These are phyloP conservation scores for Leptinotarsa undecemlineata DNA, from an alignment of 1,140 invertebrate species.

Conservation along the genomic window DNA sequence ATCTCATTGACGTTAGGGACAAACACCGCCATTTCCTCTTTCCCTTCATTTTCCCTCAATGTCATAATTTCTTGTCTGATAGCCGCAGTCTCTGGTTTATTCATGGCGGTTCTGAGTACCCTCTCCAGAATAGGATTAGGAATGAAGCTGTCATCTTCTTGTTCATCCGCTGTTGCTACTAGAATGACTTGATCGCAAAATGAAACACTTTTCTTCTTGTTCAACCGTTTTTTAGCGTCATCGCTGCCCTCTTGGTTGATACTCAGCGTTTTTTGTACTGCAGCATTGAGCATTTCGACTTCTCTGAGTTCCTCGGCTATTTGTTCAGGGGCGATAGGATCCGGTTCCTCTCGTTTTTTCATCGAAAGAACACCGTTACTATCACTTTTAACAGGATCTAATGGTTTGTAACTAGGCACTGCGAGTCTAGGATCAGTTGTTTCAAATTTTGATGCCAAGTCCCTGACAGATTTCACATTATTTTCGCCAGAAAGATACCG, in stretches of 20 bases:
- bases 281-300: conserved; percentile 59
- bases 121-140: conserved; percentile 88
- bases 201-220: conserved; percentile 90
- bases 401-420: no score
- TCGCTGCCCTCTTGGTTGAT: conserved; percentile 15
- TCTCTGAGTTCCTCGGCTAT: conserved; percentile 61
- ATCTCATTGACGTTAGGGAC: background rate
- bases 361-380: conserved; percentile 12
- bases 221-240: conserved; percentile 52
- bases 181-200: conserved; percentile 92
- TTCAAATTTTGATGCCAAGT: background rate
- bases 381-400: conserved; percentile 7
- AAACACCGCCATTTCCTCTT: background rate
- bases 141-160: conserved; percentile 86
- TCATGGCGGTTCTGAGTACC: conserved; percentile 79
- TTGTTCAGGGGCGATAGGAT: conserved; percentile 47
- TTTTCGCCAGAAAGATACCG: background rate
- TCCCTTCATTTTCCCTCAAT: background rate
- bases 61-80: conserved; percentile 57
- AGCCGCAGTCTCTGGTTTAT: conserved; percentile 68
- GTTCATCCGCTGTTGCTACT: conserved; percentile 88
- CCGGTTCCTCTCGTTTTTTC: conserved; percentile 20
- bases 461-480: background rate
- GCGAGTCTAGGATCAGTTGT: no score
- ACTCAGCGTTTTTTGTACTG: conserved; percentile 57